These are phyloP conservation scores for Morelia viridis DNA, from an alignment of 2,797 vertebrate species.

Conservation along the genomic window DNA sequence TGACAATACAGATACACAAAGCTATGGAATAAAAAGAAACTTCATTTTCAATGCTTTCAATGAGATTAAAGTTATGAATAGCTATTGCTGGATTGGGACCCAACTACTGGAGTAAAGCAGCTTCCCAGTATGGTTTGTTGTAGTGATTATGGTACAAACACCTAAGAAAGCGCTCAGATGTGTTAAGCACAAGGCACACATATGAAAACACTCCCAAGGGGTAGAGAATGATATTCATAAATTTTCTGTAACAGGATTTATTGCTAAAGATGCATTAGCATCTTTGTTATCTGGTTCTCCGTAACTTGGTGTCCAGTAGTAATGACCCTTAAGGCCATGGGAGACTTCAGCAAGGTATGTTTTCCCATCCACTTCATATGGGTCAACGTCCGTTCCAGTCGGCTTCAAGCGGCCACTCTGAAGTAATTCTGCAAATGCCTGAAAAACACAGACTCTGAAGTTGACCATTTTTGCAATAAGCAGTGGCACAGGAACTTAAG, in stretches of 20 bases:
- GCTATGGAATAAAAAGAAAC: neutral
- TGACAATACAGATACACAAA: neutral
- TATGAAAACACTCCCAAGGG: neutral
- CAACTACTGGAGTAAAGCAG: neutral
- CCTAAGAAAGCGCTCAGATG: neutral
- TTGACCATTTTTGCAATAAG: neutral
- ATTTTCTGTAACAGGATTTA: constrained; percentile 46
- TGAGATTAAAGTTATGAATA: neutral
- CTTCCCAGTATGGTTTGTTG: neutral
- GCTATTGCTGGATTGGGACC: neutral
- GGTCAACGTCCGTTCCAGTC: constrained; percentile 78
- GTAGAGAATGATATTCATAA: constrained; percentile 49
- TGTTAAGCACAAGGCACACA: neutral
- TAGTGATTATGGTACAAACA: neutral
- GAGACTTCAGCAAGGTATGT: constrained; percentile 79
- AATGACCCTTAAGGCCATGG: constrained; percentile 77
- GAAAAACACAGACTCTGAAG: neutral
- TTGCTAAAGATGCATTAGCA: constrained; percentile 69
- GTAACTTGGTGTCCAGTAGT: constrained; percentile 75
- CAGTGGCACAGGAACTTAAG: neutral
- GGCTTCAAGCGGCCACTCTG: constrained; percentile 70
- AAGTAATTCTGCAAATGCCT: constrained; percentile 83
- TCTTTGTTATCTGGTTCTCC: constrained; percentile 18
- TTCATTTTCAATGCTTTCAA: neutral
- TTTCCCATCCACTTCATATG: constrained; percentile 76